Base-by-base conservation (phyloP, 1,140 invertebrate species). In the Diorhabda sublineata region DNA sequence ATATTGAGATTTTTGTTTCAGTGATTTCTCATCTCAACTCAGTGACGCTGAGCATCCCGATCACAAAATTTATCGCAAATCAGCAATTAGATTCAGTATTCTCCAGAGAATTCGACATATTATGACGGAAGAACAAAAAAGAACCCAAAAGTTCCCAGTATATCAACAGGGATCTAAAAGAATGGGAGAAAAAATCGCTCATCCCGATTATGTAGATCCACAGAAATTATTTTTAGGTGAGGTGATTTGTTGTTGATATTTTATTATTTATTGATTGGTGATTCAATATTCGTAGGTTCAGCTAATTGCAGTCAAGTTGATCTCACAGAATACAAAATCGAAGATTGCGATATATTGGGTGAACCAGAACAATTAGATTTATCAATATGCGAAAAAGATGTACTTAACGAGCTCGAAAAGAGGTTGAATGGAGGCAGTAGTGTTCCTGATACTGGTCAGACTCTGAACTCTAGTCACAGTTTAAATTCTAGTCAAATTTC, bases 141-240 rank as follows among this genome's bases (percentile, higher is more conserved):
- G 80, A 70, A 77, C 83, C 68, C 82, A 84, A 68, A 85, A 85
- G 78, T 70, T 84, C 45, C 83, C 84, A 3, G 45, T 69, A 5
- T 81, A 85, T 66, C 92, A 93, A 77, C 89, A 91, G 81, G 92
- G 91, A 42, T 94, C 92, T 74, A 90, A 92, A 59, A 87, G 87
- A 68, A 85, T 95, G 68, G 93, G 93, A 2, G 92, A 92, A 44
- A 87, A 93, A 66, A 93, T 96, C 77, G 93, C 93, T 5, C 89
- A 93, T 76, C 91, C 92, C 0, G 93, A 95, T 74, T 95, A 95
- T 76, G 91, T 90, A 0, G 91, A 95, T 81, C 92, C 92, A 2
- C 77, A 79, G 45, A 79, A 78, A 68, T 69, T 80, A 7, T 66
- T 73, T 59, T 42, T 61, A 43, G 47, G 47, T 52, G n/a, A 3